These are phyloP conservation scores for Archips crataeganus DNA, from an alignment of 2,888 invertebrate species.

Conservation along the genomic window DNA sequence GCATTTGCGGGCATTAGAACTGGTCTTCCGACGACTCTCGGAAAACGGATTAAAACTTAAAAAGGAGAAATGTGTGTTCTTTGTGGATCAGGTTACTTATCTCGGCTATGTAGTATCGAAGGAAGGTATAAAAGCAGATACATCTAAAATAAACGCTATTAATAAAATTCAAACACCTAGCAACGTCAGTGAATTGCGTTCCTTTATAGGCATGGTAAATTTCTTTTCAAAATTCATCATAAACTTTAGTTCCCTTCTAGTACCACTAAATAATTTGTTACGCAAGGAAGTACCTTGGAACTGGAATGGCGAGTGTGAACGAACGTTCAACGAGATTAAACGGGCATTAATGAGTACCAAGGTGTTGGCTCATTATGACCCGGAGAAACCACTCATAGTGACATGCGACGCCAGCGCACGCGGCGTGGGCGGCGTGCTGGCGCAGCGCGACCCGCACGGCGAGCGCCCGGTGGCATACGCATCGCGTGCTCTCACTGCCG, in stretches of 20 bases:
- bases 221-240: conserved; percentile 21
- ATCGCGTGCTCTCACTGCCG: conserved; percentile 10
- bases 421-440: neutral
- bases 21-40: conserved; percentile 5
- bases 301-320: neutral
- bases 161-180: conserved; percentile 2
- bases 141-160: conserved; percentile 20
- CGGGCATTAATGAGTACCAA: neutral
- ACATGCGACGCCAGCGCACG: neutral
- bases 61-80: conserved; percentile 14
- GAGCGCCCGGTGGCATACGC: conserved; percentile 7
- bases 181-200: conserved; percentile 11
- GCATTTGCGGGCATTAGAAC: conserved; percentile 7
- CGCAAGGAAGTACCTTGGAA: neutral
- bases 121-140: conserved; percentile 14
- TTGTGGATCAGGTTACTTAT: neutral
- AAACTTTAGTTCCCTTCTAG: conserved; percentile 10
- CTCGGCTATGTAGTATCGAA: conserved; percentile 7
- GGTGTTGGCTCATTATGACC: neutral
- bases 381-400: neutral
- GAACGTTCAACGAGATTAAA: neutral
- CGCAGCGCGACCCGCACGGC: neutral
- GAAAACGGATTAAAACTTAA: conserved; percentile 13
- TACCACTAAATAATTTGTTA: conserved; percentile 12
- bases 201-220: conserved; percentile 20